These are phyloP conservation scores for Morone saxatilis DNA, from an alignment of 2,113 vertebrate genomes.

Conservation along the genomic window DNA sequence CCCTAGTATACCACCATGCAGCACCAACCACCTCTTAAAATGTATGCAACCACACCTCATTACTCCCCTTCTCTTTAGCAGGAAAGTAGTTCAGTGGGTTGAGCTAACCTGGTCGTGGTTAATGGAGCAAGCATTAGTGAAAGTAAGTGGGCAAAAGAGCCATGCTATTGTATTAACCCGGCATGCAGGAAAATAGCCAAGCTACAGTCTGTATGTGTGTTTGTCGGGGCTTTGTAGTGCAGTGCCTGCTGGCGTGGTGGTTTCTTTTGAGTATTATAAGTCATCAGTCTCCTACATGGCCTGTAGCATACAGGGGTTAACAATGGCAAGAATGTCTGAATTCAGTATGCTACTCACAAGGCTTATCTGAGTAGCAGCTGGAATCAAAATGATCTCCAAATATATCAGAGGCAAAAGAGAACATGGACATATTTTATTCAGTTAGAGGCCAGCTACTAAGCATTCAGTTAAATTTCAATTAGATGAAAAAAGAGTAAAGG, in stretches of 20 bases:
- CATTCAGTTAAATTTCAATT: constrained; percentile 10
- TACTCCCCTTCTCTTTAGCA: constrained; percentile 24
- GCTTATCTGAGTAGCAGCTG: neutral
- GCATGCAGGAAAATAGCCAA: constrained; percentile 1
- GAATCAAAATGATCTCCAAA: constrained; percentile 18
- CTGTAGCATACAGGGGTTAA: constrained; percentile 24
- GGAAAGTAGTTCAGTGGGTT: constrained; percentile 38
- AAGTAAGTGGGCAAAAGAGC: constrained; percentile 10
- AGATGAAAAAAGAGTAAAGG: neutral
- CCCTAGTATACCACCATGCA: neutral
- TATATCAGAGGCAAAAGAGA: constrained; percentile 2
- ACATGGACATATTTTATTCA: constrained; percentile 6
- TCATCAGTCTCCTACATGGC: constrained; percentile 23
- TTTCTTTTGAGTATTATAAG: constrained; percentile 19
- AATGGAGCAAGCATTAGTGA: constrained; percentile 32
- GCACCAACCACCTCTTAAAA: neutral
- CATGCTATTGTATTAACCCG: constrained; percentile 5
- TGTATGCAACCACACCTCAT: constrained; percentile 2
- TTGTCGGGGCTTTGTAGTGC: constrained; percentile 4
- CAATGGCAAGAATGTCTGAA: constrained; percentile 19
- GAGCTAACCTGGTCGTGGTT: constrained; percentile 5
- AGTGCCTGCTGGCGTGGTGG: neutral
- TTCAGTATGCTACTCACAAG: constrained; percentile 13
- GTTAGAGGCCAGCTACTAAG: constrained; percentile 1
- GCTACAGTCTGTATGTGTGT: constrained; percentile 3